Evolutionary conservation across 2,797 vertebrate genomes (phyloP).

Genomic region (Xenopus petersii): DNA sequence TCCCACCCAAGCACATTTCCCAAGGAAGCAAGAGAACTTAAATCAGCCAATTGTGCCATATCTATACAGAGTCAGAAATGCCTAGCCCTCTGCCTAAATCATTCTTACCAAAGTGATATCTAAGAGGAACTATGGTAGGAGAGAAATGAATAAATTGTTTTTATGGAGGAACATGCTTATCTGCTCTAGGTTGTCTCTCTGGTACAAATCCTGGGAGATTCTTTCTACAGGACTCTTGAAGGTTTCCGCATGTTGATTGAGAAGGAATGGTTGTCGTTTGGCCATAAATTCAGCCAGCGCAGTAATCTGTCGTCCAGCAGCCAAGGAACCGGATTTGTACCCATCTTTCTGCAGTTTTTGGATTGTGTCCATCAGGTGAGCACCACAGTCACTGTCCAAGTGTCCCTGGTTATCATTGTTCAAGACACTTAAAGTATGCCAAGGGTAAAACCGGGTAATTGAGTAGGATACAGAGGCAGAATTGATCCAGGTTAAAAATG

Average conservation of each 20-base stretch:
- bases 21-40: no score
- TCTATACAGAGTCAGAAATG: no score
- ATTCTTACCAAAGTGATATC: no score
- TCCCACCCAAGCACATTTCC: no score
- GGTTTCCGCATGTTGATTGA: conserved; percentile 93
- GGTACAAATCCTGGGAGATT: conserved; percentile 91
- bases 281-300: conserved; percentile 94
- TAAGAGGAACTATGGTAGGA: neutral
- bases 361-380: conserved; percentile 96
- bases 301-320: conserved; percentile 85
- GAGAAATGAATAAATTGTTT: neutral
- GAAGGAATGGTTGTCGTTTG: conserved; percentile 97
- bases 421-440: no score
- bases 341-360: conserved; percentile 93
- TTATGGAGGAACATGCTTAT: neutral
- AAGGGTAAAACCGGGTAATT: no score
- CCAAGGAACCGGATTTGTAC: conserved; percentile 90
- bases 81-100: no score
- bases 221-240: conserved; percentile 94
- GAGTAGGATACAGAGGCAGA: no score
- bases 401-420: no score
- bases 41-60: no score
- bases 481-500: no score
- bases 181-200: conserved; percentile 83
- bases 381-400: no score